Evolutionary conservation across 1,140 invertebrate species (phyloP).

Genomic region (Microplitis demolitor): DNA sequence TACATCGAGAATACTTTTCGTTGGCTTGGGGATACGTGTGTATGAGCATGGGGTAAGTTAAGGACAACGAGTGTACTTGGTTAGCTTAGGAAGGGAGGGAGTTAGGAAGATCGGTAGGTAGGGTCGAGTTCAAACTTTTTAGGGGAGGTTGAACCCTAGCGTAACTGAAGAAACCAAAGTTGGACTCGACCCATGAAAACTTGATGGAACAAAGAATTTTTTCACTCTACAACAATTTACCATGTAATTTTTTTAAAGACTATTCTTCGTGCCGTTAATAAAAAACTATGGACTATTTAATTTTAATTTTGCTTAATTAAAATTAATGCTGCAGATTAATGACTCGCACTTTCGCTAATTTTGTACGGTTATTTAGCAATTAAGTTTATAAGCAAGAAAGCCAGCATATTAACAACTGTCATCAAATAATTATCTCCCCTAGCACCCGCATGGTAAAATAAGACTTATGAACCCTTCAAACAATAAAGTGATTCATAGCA

Average conservation of each 20-base stretch:
- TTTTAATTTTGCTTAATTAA: neutral
- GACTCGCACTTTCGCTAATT: too few species aligned
- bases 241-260: neutral
- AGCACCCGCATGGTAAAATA: constrained; percentile 28
- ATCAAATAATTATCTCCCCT: constrained; percentile 40
- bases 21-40: neutral
- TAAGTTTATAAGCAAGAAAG: neutral
- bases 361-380: neutral
- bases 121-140: constrained; percentile 30
- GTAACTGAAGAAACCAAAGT: neutral
- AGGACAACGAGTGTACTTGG: constrained; percentile 22
- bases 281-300: neutral
- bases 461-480: constrained; percentile 6
- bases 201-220: neutral
- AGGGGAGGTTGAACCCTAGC: constrained; percentile 29
- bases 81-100: constrained; percentile 31
- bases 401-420: constrained; percentile 27
- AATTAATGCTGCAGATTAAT: neutral
- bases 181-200: neutral
- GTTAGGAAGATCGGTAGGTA: constrained; percentile 2
- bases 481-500: constrained; percentile 41
- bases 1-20: neutral
- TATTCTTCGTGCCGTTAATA: neutral
- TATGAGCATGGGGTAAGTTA: constrained; percentile 14
- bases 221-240: too few species aligned